Percentiles rank a stretch among this genome's conserved stretches.
phyloP scores from a whole-genome alignment of 2,113 vertebrate species.

The Ciconia stormi region DNA sequence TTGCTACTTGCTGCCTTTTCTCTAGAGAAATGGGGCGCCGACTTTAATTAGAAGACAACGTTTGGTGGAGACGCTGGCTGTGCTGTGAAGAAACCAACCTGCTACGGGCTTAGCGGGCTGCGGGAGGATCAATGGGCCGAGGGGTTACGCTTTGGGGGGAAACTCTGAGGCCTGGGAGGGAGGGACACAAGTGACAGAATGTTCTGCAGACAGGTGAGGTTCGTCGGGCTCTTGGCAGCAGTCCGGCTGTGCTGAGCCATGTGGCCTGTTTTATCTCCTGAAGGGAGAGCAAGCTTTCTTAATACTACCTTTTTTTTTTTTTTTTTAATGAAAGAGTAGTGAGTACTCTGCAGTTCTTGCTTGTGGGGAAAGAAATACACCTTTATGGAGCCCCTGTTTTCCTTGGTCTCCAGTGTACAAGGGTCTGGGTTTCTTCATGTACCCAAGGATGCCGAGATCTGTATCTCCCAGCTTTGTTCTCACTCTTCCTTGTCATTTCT shows the following conservation, averaged over 20 bases:
- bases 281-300: no score
- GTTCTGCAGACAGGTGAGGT: neutral
- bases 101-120: neutral
- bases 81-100: neutral
- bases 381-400: rapidly evolving
- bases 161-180: neutral
- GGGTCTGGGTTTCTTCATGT: neutral
- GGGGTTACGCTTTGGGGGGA: neutral
- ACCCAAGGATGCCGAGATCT: rapidly evolving
- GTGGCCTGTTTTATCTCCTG: no score
- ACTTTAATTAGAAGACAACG: neutral
- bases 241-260: neutral
- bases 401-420: neutral
- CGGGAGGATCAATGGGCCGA: neutral
- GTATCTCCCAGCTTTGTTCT: neutral
- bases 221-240: neutral
- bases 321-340: neutral
- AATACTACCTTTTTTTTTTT: neutral
- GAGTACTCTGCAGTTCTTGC: neutral
- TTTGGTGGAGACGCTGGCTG: neutral
- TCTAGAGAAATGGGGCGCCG: rapidly evolving
- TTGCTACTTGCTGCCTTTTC: neutral
- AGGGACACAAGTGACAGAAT: neutral
- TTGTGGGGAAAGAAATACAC: neutral
- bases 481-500: neutral